phyloP scores from a whole-genome alignment of 2,113 vertebrate genomes.

The Corydoras sp. region DNA sequence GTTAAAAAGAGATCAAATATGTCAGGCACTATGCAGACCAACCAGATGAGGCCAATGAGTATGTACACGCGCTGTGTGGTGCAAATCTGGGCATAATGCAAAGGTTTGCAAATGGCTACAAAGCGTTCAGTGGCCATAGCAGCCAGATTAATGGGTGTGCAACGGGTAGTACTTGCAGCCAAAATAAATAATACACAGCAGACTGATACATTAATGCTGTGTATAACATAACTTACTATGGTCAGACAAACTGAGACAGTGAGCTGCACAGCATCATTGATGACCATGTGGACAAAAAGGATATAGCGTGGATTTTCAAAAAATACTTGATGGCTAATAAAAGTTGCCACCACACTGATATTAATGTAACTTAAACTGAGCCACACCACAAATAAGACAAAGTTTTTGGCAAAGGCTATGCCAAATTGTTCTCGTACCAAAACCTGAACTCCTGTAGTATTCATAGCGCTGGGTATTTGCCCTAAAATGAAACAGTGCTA shows the following conservation, averaged over 20 bases:
- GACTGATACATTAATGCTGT: slow-evolving; percentile 58
- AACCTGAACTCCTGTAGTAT: slow-evolving; percentile 37
- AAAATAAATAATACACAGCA: slow-evolving; percentile 64
- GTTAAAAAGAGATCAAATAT: slow-evolving; percentile 63
- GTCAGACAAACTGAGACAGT: slow-evolving; percentile 56
- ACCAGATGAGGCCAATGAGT: slow-evolving; percentile 59
- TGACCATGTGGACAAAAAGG: slow-evolving; percentile 71
- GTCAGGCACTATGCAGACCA: slow-evolving; percentile 52
- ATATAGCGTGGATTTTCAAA: slow-evolving; percentile 66
- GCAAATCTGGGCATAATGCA: slow-evolving; percentile 58
- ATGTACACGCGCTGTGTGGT: slow-evolving; percentile 52
- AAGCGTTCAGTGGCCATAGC: slow-evolving; percentile 66
- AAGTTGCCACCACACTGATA: slow-evolving; percentile 51
- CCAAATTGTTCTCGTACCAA: slow-evolving; percentile 54
- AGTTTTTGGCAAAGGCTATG: slow-evolving; percentile 57
- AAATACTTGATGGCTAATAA: slow-evolving; percentile 59
- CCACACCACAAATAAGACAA: slow-evolving; percentile 57
- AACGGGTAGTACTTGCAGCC: slow-evolving; percentile 64
- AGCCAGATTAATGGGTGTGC: slow-evolving; percentile 59
- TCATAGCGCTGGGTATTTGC: slow-evolving; percentile 46
- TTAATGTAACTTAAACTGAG: slow-evolving; percentile 62
- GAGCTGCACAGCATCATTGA: slow-evolving; percentile 63
- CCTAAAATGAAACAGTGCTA: slow-evolving; percentile 12
- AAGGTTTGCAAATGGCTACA: slow-evolving; percentile 58
- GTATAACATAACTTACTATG: slow-evolving; percentile 61